Evolutionary conservation across 2,888 invertebrate genomes (phyloP), one percentile per base, ranked within the genome.

Genomic region (Protonemura montana): DNA sequence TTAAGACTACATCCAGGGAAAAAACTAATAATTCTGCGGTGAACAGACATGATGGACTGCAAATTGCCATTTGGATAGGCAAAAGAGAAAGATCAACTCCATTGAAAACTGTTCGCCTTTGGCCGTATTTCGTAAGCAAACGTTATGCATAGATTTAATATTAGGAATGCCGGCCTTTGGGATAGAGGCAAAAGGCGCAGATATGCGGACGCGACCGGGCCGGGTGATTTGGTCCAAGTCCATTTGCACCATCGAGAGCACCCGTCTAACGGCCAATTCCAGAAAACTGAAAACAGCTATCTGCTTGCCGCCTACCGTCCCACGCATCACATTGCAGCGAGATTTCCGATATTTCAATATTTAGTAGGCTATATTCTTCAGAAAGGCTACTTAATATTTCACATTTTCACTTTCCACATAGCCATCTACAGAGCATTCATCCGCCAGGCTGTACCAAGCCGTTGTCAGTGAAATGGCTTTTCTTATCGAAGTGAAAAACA

Each of bases 301-400:
- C 78, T 78, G 0, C 78, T 1, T 78, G 27, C 10, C 21, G 6
- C 10, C 26, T 3, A 2, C 28, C 25, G 26, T 16, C 25, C 27
- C 21, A 5, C 27, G 28, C 78, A 27, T 78, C 76, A n/a, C 13
- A 78, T 26, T 78, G 27, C 78, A 13, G 28, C 78, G 28, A 78
- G 78, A 78, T 78, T 78, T 78, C 78, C 78, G 28, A 78, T 78
- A 78, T 78, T 78, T 78, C 78, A 78, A 78, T 78, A 78, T 78
- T 78, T 78, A 78, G 78, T 78, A 78, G 78, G 78, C 78, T 28
- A 78, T 78, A 78, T 78, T 78, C 78, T 26, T 28, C 26, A 78
- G 78, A 78, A 78, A 78, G 78, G 78, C 78, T 78, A 78, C 78
- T 78, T 78, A 78, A 78, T 78, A 78, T 78, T 78, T 78, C 78